Conservation (phyloP, 2,797 vertebrate species). For the Notamacropus eugenii region DNA sequence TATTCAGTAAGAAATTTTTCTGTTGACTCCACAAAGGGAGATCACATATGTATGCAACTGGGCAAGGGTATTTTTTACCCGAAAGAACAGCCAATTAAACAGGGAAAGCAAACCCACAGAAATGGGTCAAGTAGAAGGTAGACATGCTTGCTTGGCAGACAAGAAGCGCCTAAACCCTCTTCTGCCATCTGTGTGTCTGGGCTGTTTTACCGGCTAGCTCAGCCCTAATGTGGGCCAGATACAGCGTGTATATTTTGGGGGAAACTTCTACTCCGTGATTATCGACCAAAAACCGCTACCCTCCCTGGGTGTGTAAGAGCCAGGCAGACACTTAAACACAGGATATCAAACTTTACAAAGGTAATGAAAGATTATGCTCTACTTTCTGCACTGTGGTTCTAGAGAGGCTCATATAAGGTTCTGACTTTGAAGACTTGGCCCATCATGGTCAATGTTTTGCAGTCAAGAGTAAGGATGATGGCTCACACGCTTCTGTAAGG, state of each 20-base stretch:
- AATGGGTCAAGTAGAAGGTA: conserved; percentile 67
- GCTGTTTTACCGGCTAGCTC: conserved; percentile 49
- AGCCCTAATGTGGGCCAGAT: conserved; percentile 52
- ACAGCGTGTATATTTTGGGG: conserved; percentile 36
- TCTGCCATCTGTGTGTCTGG: conserved; percentile 8
- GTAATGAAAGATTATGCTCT: conserved; percentile 46
- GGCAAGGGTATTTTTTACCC: conserved; percentile 35
- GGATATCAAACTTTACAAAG: conserved; percentile 50
- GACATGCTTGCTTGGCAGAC: conserved; percentile 62
- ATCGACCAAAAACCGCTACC: fast-evolving
- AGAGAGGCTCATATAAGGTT: background rate
- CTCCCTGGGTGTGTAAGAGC: conserved; percentile 35
- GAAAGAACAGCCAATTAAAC: conserved; percentile 76
- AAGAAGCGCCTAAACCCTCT: conserved; percentile 4
- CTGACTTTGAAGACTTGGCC: conserved; percentile 22
- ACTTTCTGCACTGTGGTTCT: conserved; percentile 40
- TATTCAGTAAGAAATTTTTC: background rate
- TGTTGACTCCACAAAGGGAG: conserved; percentile 52
- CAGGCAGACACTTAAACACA: conserved; percentile 48
- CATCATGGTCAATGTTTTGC: background rate
- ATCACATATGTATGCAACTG: conserved; percentile 55
- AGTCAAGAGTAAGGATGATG: background rate
- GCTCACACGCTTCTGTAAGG: background rate
- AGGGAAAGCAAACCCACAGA: conserved; percentile 70
- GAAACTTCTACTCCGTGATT: conserved; percentile 55